Conservation (phyloP, 2,888 invertebrate genomes). For the Campoplex capitator region DNA sequence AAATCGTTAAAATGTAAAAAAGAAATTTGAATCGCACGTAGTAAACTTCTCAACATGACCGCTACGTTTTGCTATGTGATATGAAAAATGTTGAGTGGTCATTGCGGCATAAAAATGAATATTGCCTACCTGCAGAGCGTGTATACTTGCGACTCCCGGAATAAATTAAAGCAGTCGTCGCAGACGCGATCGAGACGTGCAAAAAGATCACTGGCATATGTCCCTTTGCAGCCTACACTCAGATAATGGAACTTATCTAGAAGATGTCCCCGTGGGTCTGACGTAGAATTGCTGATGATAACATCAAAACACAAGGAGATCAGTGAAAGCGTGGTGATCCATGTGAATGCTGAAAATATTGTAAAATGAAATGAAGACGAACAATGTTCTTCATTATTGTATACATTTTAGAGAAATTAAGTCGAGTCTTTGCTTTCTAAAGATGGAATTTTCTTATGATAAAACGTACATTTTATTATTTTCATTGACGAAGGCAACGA, state of each 20-base stretch:
- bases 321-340: neutral
- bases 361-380: neutral
- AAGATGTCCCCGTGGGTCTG: neutral
- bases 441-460: neutral
- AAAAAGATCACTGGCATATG: neutral
- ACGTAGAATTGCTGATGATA: no score
- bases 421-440: neutral
- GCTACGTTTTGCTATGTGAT: no score
- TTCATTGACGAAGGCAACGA: neutral
- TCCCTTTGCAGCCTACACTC: neutral
- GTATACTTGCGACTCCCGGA: neutral
- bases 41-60: no score
- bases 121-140: conserved; percentile 6
- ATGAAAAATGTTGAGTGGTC: no score
- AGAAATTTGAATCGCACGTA: neutral
- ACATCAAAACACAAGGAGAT: neutral
- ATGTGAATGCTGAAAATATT: neutral
- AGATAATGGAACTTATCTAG: neutral
- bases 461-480: neutral
- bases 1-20: neutral
- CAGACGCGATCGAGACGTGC: conserved; percentile 18
- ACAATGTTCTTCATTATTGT: neutral
- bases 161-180: conserved; percentile 11
- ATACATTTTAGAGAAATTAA: neutral
- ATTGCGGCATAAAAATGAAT: neutral